These are phyloP conservation scores for Toxotes jaculatrix DNA, from an alignment of 2,113 vertebrate species.

Conservation along the genomic window DNA sequence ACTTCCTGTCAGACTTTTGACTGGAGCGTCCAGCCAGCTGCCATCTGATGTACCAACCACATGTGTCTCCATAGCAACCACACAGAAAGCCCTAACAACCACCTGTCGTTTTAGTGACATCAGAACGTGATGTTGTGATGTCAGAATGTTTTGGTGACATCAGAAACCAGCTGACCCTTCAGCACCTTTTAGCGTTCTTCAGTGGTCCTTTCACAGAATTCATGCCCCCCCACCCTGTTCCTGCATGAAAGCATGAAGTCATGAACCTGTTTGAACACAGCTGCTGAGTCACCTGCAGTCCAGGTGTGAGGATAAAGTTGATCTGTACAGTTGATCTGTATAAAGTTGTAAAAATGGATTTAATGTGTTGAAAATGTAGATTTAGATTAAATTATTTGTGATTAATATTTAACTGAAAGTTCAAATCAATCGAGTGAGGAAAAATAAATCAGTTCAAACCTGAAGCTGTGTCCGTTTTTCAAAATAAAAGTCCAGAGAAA, in stretches of 20 bases:
- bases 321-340: slow-evolving; percentile 58
- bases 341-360: slow-evolving; percentile 63
- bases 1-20: too few relatives aligned
- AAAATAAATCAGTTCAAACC: not conserved
- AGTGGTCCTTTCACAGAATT: too few relatives aligned
- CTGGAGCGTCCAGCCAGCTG: too few relatives aligned
- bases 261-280: slow-evolving; percentile 1
- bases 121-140: too few relatives aligned
- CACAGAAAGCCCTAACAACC: not conserved
- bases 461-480: slow-evolving; percentile 1
- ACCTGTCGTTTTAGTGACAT: too few relatives aligned
- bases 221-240: not conserved
- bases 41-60: too few relatives aligned
- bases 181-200: too few relatives aligned
- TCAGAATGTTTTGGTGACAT: too few relatives aligned
- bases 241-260: slow-evolving; percentile 28
- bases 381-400: slow-evolving; percentile 47
- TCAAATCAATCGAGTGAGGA: not conserved
- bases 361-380: slow-evolving; percentile 2
- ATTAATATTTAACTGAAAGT: not conserved
- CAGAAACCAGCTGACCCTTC: too few relatives aligned
- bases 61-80: not conserved
- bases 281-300: slow-evolving; percentile 32
- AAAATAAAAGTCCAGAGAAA: slow-evolving; percentile 21
- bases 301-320: not conserved